These are phyloP conservation scores for Ceratitis capitata DNA, from an alignment of 1,140 invertebrate species.

Conservation along the genomic window DNA sequence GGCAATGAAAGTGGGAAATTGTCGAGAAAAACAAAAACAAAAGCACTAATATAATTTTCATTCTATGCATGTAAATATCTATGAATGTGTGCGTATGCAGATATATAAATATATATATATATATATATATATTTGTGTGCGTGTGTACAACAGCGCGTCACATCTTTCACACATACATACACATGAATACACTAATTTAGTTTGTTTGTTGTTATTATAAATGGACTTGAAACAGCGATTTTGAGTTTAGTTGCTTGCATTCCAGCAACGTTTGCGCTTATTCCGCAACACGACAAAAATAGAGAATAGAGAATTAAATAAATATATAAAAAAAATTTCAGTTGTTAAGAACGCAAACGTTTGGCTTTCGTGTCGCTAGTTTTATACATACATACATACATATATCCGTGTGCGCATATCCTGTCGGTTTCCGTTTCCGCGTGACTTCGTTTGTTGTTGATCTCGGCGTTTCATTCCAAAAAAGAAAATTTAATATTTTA, in stretches of 20 bases:
- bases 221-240: slow-evolving; percentile 59
- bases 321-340: too few relatives aligned
- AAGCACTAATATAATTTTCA: not conserved
- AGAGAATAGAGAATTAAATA: too few relatives aligned
- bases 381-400: not conserved
- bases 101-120: not conserved
- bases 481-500: not conserved
- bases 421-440: not conserved
- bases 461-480: not conserved
- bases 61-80: too few relatives aligned
- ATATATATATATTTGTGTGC: not conserved
- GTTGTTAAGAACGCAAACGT: slow-evolving; percentile 37
- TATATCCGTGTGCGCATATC: not conserved
- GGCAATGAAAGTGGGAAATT: not conserved
- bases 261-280: slow-evolving; percentile 63
- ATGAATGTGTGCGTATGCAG: not conserved
- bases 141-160: not conserved
- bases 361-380: not conserved
- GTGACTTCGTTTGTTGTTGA: not conserved
- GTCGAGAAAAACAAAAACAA: not conserved
- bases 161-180: not conserved
- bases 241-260: slow-evolving; percentile 64
- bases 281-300: slow-evolving; percentile 41
- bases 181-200: not conserved
- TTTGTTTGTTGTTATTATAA: slow-evolving; percentile 54